Evolutionary conservation across 2,797 vertebrate species (phyloP).

Genomic region (Harpagifer antarcticus): DNA sequence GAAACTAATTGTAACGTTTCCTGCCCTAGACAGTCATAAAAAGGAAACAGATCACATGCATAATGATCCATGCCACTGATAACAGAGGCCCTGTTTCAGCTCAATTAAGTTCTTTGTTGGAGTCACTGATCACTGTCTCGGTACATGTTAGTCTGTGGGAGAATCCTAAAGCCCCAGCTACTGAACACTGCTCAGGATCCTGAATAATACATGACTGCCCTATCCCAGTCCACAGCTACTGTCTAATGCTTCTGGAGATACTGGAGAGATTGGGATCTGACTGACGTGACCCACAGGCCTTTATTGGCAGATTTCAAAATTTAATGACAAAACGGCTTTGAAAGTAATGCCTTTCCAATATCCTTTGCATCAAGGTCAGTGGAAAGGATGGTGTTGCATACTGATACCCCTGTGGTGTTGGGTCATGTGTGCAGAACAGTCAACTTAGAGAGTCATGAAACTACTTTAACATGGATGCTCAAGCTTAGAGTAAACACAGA

Average conservation of each 20-base stretch:
- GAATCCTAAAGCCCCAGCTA: not conserved
- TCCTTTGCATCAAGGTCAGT: slow-evolving; percentile 23
- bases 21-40: slow-evolving; percentile 27
- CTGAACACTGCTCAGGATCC: slow-evolving; percentile 6
- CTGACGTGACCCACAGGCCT: slow-evolving; percentile 20
- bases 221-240: not conserved
- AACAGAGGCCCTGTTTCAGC: slow-evolving; percentile 27
- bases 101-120: slow-evolving; percentile 35
- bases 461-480: not conserved
- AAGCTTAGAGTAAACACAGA: not conserved
- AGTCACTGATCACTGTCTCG: not conserved
- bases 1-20: slow-evolving; percentile 13
- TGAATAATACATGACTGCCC: slow-evolving; percentile 49
- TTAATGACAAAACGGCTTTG: slow-evolving; percentile 25
- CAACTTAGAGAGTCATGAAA: not conserved
- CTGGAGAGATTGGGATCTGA: slow-evolving; percentile 41
- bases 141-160: not conserved
- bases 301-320: slow-evolving; percentile 53
- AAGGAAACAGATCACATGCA: slow-evolving; percentile 57
- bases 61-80: slow-evolving; percentile 46
- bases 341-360: slow-evolving; percentile 40
- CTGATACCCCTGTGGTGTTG: slow-evolving; percentile 4
- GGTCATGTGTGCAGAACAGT: not conserved
- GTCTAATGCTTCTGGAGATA: slow-evolving; percentile 30
- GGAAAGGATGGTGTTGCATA: slow-evolving; percentile 19